Percentiles rank a stretch among this genome's conserved stretches.
phyloP scores from a whole-genome alignment of 2,113 vertebrate genomes.

The Channa argus region DNA sequence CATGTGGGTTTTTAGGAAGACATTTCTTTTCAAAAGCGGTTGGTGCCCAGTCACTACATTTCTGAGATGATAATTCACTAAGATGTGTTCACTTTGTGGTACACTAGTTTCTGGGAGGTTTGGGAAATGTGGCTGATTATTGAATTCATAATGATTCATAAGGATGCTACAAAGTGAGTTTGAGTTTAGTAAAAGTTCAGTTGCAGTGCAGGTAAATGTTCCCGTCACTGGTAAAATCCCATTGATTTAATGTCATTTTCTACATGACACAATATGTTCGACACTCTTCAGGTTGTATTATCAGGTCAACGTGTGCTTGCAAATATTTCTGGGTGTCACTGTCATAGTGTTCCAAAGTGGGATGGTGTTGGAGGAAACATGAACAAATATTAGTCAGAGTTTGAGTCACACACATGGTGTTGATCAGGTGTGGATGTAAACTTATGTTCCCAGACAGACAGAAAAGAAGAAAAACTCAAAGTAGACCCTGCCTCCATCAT shows the following conservation, averaged over 20 bases:
- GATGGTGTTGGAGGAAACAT: conserved; percentile 23
- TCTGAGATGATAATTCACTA: too few species aligned
- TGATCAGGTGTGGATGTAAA: neutral
- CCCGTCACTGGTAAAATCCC: too few species aligned
- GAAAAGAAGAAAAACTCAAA: neutral
- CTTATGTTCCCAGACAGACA: conserved; percentile 20
- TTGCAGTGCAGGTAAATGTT: neutral
- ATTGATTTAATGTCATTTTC: neutral
- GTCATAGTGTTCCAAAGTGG: conserved; percentile 24
- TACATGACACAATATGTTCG: neutral
- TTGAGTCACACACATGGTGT: conserved; percentile 40
- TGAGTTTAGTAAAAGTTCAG: neutral
- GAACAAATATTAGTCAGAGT: conserved; percentile 37
- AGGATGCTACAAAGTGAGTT: neutral
- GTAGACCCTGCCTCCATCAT: neutral
- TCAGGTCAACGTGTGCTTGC: neutral
- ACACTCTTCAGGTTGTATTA: neutral
- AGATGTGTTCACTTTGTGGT: neutral
- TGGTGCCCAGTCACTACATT: too few species aligned
- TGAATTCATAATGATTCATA: neutral
- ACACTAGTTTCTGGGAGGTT: neutral
- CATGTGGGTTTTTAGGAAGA: too few species aligned
- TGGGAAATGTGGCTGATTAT: neutral
- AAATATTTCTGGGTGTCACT: neutral
- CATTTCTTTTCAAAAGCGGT: too few species aligned